These are phyloP conservation scores for Acanthosepion lycidas DNA, from an alignment of 2,888 invertebrate species.

Conservation along the genomic window DNA sequence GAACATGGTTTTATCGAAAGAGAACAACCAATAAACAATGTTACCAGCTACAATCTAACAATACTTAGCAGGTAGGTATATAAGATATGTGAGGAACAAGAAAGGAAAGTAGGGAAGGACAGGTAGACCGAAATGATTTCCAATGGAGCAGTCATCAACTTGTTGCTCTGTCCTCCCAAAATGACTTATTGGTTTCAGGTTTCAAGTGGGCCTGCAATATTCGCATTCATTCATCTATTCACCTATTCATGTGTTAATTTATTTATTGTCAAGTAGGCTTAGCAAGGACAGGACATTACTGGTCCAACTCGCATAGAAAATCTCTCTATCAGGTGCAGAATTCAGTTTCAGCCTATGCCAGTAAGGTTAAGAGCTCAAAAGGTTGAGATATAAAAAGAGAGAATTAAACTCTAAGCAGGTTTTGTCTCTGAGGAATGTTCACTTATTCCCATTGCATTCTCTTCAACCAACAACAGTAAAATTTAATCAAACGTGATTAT, in stretches of 20 bases:
- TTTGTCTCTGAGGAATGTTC: not conserved
- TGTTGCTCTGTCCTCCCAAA: not conserved
- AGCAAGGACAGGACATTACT: not conserved
- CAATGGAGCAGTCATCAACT: not conserved
- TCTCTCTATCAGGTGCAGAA: not conserved
- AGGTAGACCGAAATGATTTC: not conserved
- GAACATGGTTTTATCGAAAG: not conserved
- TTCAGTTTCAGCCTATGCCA: not conserved
- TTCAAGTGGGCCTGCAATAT: not conserved
- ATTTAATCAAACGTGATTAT: too few species aligned
- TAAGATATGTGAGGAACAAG: not conserved
- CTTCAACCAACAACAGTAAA: too few species aligned
- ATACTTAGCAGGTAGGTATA: not conserved
- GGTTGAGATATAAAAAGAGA: not conserved
- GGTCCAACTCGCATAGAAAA: slow-evolving; percentile 11
- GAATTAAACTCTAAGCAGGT: not conserved
- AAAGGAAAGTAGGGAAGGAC: not conserved
- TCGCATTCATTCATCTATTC: not conserved
- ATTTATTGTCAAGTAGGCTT: not conserved
- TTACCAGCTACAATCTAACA: not conserved
- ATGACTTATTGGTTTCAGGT: slow-evolving; percentile 12
- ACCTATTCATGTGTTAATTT: not conserved
- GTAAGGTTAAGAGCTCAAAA: not conserved
- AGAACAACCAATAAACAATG: slow-evolving; percentile 9
- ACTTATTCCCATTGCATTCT: not conserved